These are phyloP conservation scores for Zosterops borbonicus DNA, from an alignment of 2,113 vertebrate genomes.

Conservation along the genomic window DNA sequence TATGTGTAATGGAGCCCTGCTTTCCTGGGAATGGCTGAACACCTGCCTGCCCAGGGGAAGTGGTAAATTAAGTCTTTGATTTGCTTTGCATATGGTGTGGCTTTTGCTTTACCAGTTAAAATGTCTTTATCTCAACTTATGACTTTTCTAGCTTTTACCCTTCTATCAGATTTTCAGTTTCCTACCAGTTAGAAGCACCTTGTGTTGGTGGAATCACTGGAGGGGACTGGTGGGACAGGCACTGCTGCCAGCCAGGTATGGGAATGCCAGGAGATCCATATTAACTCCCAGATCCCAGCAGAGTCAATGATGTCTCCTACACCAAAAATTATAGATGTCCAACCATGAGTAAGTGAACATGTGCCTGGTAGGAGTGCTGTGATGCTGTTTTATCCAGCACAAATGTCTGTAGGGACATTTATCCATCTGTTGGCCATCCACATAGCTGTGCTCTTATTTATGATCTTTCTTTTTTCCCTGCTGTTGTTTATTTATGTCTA, in stretches of 20 bases:
- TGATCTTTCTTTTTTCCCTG: background rate
- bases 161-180: background rate
- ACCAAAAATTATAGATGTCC: background rate
- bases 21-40: background rate
- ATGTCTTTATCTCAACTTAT: background rate
- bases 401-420: slow-evolving; percentile 6
- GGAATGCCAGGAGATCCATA: background rate
- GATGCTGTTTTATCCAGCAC: background rate
- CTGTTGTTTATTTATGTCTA: slow-evolving; percentile 5
- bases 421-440: slow-evolving; percentile 43
- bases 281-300: background rate
- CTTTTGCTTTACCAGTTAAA: background rate
- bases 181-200: background rate
- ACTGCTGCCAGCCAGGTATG: background rate
- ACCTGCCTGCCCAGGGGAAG: background rate
- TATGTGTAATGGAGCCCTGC: background rate
- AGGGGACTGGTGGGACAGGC: background rate
- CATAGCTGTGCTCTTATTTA: background rate
- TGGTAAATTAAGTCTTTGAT: background rate
- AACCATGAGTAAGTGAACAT: slow-evolving; percentile 24
- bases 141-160: background rate
- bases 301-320: background rate
- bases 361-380: slow-evolving; percentile 37
- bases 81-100: background rate
- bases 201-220: background rate